These are phyloP conservation scores for Hemithea aestivaria DNA, from an alignment of 2,888 invertebrate species.

Conservation along the genomic window DNA sequence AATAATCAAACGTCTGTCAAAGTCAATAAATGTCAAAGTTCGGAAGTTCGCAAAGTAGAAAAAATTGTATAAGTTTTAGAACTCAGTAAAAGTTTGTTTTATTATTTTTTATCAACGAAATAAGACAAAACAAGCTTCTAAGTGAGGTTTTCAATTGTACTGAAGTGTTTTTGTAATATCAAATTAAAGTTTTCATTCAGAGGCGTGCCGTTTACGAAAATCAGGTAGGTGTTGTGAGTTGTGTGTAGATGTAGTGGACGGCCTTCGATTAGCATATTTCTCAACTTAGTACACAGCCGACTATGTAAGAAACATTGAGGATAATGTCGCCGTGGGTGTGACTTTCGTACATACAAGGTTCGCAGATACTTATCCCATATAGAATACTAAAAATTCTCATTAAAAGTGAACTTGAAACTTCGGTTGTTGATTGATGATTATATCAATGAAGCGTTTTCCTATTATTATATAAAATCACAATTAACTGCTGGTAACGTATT, in stretches of 20 bases:
- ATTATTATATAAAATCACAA: conserved; percentile 23
- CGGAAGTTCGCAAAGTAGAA: conserved; percentile 1
- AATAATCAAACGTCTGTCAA: neutral
- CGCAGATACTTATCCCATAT: conserved; percentile 26
- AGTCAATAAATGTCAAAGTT: conserved; percentile 2
- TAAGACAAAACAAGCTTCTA: neutral
- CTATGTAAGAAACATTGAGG: conserved; percentile 48
- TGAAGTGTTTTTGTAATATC: neutral
- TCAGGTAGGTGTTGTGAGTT: conserved; percentile 41
- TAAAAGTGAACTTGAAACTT: conserved; percentile 7
- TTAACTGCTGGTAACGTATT: too few relatives aligned
- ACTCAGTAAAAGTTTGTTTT: neutral
- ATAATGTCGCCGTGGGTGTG: conserved; percentile 55
- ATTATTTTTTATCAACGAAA: conserved; percentile 2
- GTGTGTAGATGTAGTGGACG: conserved; percentile 49
- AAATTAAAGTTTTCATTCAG: conserved; percentile 20
- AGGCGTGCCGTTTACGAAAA: conserved; percentile 20
- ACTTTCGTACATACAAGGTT: conserved; percentile 54
- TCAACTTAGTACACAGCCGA: conserved; percentile 60
- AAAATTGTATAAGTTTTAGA: conserved; percentile 8
- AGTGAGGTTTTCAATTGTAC: neutral
- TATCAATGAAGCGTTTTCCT: conserved; percentile 1
- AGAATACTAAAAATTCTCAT: conserved; percentile 7
- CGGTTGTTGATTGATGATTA: neutral
- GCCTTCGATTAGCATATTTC: conserved; percentile 71